These are phyloP conservation scores for Sycobia sp. DNA, from an alignment of 1,140 invertebrate genomes.

Conservation along the genomic window DNA sequence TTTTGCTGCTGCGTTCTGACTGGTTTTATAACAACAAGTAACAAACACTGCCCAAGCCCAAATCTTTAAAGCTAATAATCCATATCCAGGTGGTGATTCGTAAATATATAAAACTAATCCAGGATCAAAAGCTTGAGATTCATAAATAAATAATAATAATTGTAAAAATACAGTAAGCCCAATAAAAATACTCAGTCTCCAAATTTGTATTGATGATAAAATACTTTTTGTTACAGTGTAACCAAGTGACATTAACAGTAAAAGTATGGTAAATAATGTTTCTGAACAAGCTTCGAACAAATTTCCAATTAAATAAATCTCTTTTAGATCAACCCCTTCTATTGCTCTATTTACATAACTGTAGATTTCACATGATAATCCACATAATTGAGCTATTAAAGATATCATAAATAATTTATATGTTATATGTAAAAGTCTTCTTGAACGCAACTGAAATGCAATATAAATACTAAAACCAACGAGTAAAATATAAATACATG, in stretches of 20 bases:
- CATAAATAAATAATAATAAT: constrained; percentile 75
- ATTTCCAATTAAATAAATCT: constrained; percentile 61
- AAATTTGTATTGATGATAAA: constrained; percentile 76
- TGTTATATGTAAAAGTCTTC: constrained; percentile 83
- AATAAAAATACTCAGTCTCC: constrained; percentile 81
- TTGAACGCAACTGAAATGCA: constrained; percentile 72
- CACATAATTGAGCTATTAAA: constrained; percentile 68
- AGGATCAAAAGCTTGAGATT: constrained; percentile 84
- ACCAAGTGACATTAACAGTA: constrained; percentile 85
- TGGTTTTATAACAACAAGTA: constrained; percentile 66
- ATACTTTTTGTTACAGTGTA: constrained; percentile 87
- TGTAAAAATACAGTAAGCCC: constrained; percentile 67
- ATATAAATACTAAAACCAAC: constrained; percentile 62
- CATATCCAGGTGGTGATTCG: constrained; percentile 86
- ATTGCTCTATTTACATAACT: constrained; percentile 36
- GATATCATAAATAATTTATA: constrained; percentile 85
- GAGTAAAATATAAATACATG: constrained; percentile 63
- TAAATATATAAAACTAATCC: constrained; percentile 88
- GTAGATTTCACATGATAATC: constrained; percentile 58
- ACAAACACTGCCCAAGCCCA: constrained; percentile 85
- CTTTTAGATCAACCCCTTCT: constrained; percentile 40
- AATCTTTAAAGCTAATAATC: constrained; percentile 76
- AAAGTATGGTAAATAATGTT: constrained; percentile 75
- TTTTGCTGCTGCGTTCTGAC: constrained; percentile 42
- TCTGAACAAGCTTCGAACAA: constrained; percentile 75